Evolutionary conservation across 2,888 invertebrate genomes (phyloP), one percentile per base, ranked within the genome.

Genomic region (Ochropleura leucogaster): DNA sequence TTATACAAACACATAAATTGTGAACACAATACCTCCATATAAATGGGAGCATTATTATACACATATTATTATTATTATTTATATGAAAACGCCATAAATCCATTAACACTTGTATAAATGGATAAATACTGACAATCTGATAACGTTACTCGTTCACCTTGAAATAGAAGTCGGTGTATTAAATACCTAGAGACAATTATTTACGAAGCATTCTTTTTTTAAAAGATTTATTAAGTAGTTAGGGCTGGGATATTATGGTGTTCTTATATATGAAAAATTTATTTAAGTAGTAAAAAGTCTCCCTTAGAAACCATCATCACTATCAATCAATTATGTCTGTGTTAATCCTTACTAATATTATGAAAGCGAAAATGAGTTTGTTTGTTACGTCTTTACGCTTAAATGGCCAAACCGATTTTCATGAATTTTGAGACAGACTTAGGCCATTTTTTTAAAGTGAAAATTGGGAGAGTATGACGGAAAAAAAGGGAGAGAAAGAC

Each of bases 21-120:
- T 49, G 30, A 69, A 49, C 47, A 80, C 73, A 65, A 64, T 62
- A 60, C 65, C 44, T 77, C 47, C 73, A 78, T 78, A 76, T 71
- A 62, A 84, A 82, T 82, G 75, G 51, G 84, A 66, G 42, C 20
- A 65, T 83, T 80, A 83, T 70, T 60, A 16, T 60, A 60, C 20
- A n/a, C 4, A 16, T 44, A 46, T 18, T n/a, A 74, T 64, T 44
- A 46, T 18, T n/a, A 74, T 64, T 40, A 67, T 66, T 46, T 81
- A 30, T 63, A 55, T 49, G 72, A 71, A 72, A 74, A 69, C 30
- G 67, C 55, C 40, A 75, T 84, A 60, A 72, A 84, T 84, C 67
- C 20, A 64, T 72, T 62, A 64, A 57, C 53, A 69, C 46, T 40
- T 59, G n/a, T 8, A 30, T 59, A 30, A 49, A 67, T 55, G 60